phyloP scores from a whole-genome alignment of 1,140 invertebrate genomes.

The Lucilia cuprina region DNA sequence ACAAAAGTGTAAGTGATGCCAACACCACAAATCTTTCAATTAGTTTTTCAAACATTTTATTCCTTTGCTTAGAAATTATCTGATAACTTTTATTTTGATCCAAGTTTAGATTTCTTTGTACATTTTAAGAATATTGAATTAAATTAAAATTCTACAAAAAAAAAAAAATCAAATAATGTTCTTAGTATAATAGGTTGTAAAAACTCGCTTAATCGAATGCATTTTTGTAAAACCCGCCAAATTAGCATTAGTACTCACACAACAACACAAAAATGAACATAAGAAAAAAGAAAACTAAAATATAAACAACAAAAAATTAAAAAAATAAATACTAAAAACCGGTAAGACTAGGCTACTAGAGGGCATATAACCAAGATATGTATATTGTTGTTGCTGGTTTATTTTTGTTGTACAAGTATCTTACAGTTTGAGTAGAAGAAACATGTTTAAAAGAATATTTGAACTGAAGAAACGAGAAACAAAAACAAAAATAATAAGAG shows the following conservation, averaged over 20 bases:
- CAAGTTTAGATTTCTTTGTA: too few relatives aligned
- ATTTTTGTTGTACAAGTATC: too few relatives aligned
- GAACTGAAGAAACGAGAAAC: neutral
- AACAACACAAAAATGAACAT: neutral
- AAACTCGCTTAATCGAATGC: too few relatives aligned
- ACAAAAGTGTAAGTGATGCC: neutral
- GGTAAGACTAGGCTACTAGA: slow-evolving; percentile 5
- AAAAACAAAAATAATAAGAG: too few relatives aligned
- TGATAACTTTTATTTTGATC: too few relatives aligned
- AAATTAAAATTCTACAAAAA: neutral
- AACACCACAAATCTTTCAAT: neutral
- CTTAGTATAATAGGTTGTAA: neutral
- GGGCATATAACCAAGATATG: neutral
- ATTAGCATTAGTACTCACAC: too few relatives aligned
- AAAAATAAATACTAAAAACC: neutral
- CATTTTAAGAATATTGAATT: too few relatives aligned
- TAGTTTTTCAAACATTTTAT: neutral
- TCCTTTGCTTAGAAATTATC: neutral
- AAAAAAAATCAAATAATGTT: neutral
- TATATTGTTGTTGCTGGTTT: too few relatives aligned
- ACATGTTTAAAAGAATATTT: neutral
- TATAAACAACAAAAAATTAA: neutral
- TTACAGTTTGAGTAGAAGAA: neutral
- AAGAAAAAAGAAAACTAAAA: neutral
- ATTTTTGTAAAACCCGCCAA: too few relatives aligned